Percentiles rank a stretch among this genome's conserved stretches.
phyloP scores from a whole-genome alignment of 2,888 invertebrate genomes.

The Salpingus planirostris region DNA sequence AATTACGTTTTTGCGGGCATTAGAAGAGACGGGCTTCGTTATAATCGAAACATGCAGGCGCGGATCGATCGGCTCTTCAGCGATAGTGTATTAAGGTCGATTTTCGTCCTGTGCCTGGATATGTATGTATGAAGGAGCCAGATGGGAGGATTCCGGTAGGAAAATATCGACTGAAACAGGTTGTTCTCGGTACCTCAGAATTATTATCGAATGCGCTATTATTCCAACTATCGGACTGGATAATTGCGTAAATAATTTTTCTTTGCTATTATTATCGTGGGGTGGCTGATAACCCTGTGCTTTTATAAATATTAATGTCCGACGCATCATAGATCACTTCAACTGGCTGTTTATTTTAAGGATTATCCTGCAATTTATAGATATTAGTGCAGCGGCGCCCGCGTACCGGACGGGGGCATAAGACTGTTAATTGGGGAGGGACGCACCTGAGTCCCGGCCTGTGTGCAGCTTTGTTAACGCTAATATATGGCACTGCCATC shows the following conservation, averaged over 20 bases:
- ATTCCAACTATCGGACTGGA: no score
- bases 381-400: slow-evolving; percentile 31
- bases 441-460: slow-evolving; percentile 32
- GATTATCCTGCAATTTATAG: slow-evolving; percentile 41
- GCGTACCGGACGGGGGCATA: slow-evolving; percentile 20
- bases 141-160: slow-evolving; percentile 30
- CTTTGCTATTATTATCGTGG: no score
- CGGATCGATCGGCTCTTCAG: no score
- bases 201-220: no score
- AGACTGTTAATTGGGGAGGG: slow-evolving; percentile 35
- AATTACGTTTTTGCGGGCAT: no score
- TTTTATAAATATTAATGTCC: slow-evolving; percentile 22
- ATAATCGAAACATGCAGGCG: no score
- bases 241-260: no score
- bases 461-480: slow-evolving; percentile 17
- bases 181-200: no score
- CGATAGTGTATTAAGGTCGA: no score
- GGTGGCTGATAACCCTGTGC: no score
- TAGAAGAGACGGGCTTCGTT: no score
- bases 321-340: slow-evolving; percentile 34
- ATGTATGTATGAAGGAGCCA: slow-evolving; percentile 22
- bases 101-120: slow-evolving; percentile 12
- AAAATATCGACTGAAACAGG: slow-evolving; percentile 21
- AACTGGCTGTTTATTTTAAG: slow-evolving; percentile 39
- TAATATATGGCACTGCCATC: slow-evolving; percentile 14